phyloP scores from a whole-genome alignment of 2,113 vertebrate genomes.

The Corvus hawaiiensis region DNA sequence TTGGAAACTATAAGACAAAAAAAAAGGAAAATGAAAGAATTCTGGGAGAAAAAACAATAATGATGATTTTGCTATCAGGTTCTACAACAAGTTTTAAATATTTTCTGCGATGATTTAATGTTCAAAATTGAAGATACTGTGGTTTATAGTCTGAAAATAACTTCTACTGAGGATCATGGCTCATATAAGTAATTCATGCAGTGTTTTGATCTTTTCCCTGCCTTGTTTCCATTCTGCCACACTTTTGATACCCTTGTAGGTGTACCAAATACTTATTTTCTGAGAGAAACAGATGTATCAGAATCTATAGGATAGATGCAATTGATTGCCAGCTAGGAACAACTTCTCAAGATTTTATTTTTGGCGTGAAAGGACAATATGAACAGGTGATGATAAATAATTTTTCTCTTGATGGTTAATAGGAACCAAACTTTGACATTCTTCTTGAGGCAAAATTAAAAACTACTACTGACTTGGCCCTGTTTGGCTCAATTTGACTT shows the following conservation, averaged over 20 bases:
- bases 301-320: neutral
- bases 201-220: neutral
- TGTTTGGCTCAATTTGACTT: neutral
- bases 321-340: neutral
- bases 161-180: neutral
- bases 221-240: neutral
- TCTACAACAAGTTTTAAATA: neutral
- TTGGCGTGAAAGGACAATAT: neutral
- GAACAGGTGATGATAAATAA: neutral
- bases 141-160: neutral
- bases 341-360: neutral
- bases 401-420: neutral
- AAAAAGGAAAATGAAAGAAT: neutral
- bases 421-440: neutral
- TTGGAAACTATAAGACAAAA: constrained; percentile 78
- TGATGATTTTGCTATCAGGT: neutral
- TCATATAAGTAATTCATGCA: neutral
- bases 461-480: neutral
- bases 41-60: neutral
- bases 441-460: neutral
- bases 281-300: neutral
- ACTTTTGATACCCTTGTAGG: neutral
- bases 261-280: neutral
- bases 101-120: neutral
- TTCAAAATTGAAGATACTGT: neutral